phyloP scores from a whole-genome alignment of 1,140 invertebrate species.

The Formica selysi region DNA sequence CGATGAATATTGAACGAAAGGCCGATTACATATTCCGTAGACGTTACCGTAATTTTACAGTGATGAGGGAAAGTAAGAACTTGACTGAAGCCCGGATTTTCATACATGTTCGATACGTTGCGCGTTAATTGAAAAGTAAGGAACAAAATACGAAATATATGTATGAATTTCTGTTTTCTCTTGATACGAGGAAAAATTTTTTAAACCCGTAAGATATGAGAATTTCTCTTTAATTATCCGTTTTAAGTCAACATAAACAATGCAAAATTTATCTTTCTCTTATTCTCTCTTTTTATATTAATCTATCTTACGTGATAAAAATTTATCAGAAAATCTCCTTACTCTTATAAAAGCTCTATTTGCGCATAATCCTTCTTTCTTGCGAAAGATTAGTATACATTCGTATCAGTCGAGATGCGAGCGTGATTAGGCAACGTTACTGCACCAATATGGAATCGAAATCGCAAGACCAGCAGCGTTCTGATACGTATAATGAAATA shows the following conservation, averaged over 20 bases:
- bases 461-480: conserved; percentile 32
- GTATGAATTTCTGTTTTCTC: neutral
- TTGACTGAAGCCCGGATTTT: conserved; percentile 7
- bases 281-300: neutral
- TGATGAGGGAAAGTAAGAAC: conserved; percentile 41
- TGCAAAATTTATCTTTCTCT: neutral
- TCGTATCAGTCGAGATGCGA: conserved; percentile 31
- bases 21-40: conserved; percentile 70
- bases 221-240: neutral
- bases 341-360: conserved; percentile 25
- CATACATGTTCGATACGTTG: neutral
- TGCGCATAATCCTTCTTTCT: conserved; percentile 19
- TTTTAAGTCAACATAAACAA: neutral
- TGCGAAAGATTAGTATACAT: neutral
- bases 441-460: conserved; percentile 43
- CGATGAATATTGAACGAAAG: conserved; percentile 73
- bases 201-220: neutral
- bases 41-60: conserved; percentile 53
- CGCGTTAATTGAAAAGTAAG: conserved; percentile 24
- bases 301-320: conserved; percentile 28
- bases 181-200: neutral
- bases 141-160: conserved; percentile 6
- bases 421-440: conserved; percentile 38
- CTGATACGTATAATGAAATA: conserved; percentile 68
- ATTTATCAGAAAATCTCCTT: conserved; percentile 34